Evolutionary conservation across 2,797 vertebrate species (phyloP).

Genomic region (Catharus ustulatus): DNA sequence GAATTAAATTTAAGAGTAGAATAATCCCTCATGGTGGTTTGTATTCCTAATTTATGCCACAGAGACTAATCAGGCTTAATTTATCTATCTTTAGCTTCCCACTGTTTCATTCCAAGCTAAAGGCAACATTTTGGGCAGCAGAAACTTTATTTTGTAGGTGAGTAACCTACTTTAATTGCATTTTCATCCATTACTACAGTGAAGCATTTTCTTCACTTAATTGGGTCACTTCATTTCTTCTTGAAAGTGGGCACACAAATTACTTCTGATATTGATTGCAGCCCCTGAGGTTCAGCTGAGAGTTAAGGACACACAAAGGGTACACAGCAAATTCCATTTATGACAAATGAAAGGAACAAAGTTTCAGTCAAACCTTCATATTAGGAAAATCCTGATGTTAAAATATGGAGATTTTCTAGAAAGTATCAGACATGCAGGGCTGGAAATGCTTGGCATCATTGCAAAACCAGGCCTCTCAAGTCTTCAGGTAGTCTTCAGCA

Average conservation of each 20-base stretch:
- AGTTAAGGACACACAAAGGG: conserved; percentile 11
- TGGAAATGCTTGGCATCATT: background rate
- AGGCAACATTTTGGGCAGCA: conserved; percentile 36
- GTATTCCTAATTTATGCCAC: conserved; percentile 51
- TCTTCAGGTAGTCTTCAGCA: background rate
- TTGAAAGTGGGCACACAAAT: conserved; percentile 46
- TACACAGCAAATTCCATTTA: background rate
- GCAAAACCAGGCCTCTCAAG: background rate
- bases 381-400: background rate
- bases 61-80: conserved; percentile 59
- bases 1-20: conserved; percentile 47
- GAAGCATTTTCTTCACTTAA: conserved; percentile 52
- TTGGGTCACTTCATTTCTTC: conserved; percentile 53
- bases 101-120: conserved; percentile 43
- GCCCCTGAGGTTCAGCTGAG: conserved; percentile 15
- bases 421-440: background rate
- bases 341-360: background rate
- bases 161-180: conserved; percentile 63
- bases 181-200: background rate
- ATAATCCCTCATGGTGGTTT: conserved; percentile 37
- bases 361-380: background rate
- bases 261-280: conserved; percentile 46
- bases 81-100: conserved; percentile 55
- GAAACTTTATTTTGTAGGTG: conserved; percentile 56
- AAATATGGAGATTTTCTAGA: background rate